A percentile compares a stretch with the other conserved stretches of the same genome.
Evolutionary conservation across 2,113 vertebrate species (phyloP).

Genomic region (Ancistrus triradiatus): DNA sequence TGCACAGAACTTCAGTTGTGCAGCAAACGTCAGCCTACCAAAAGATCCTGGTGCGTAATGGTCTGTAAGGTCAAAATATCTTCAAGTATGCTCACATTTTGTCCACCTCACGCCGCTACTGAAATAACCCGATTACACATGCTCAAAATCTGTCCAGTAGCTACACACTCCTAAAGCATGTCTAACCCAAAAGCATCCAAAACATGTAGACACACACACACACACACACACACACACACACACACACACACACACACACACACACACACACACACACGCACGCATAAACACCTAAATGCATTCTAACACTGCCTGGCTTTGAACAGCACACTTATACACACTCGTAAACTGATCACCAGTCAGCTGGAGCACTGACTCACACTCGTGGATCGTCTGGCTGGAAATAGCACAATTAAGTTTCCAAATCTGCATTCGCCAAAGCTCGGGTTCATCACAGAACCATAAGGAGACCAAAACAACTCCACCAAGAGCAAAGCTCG

Average conservation of each 20-base stretch:
- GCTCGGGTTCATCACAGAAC: neutral
- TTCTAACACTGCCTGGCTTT: constrained; percentile 4
- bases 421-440: neutral
- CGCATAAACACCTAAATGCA: no score
- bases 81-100: no score
- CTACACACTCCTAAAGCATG: neutral
- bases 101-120: neutral
- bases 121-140: neutral
- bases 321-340: neutral
- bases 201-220: neutral
- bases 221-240: neutral
- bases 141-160: neutral
- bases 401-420: neutral
- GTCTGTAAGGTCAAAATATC: no score
- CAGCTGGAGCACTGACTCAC: neutral
- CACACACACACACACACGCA: no score
- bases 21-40: no score
- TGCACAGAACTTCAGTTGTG: no score
- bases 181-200: neutral
- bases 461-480: no score
- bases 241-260: neutral
- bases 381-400: neutral
- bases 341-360: constrained; percentile 12
- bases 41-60: no score
- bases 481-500: no score